These are phyloP conservation scores for Mirounga angustirostris DNA, from an alignment of 2,113 vertebrate species.

Conservation along the genomic window DNA sequence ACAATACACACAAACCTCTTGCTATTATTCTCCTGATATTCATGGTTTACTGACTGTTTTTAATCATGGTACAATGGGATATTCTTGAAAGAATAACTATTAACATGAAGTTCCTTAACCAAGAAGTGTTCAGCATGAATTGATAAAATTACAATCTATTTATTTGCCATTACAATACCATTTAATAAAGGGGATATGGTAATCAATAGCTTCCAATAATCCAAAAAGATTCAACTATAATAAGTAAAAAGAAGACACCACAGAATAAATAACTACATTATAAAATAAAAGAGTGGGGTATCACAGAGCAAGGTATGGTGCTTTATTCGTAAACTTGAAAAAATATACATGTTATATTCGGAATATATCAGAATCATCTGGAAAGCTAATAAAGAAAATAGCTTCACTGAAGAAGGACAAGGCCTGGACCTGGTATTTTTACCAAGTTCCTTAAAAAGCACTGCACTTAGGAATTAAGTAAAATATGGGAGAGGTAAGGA, in stretches of 20 bases:
- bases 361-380: background rate
- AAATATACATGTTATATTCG: background rate
- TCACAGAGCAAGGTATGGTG: background rate
- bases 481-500: background rate
- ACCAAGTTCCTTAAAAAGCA: background rate
- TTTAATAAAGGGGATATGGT: background rate
- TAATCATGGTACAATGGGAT: slow-evolving; percentile 52
- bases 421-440: background rate
- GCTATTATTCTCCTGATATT: slow-evolving; percentile 49
- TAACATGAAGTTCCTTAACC: background rate
- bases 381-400: background rate
- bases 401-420: background rate
- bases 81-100: slow-evolving; percentile 59
- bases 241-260: background rate
- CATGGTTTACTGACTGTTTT: slow-evolving; percentile 71
- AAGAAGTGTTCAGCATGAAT: slow-evolving; percentile 24
- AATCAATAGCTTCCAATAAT: background rate
- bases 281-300: background rate
- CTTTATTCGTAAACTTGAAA: background rate
- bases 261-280: background rate
- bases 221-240: background rate
- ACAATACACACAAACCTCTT: background rate
- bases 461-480: background rate
- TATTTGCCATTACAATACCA: background rate
- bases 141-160: slow-evolving; percentile 5